Evolutionary conservation across 1,140 invertebrate genomes (phyloP), one percentile per base, ranked within the genome.

Genomic region (Cotesia chilonis): DNA sequence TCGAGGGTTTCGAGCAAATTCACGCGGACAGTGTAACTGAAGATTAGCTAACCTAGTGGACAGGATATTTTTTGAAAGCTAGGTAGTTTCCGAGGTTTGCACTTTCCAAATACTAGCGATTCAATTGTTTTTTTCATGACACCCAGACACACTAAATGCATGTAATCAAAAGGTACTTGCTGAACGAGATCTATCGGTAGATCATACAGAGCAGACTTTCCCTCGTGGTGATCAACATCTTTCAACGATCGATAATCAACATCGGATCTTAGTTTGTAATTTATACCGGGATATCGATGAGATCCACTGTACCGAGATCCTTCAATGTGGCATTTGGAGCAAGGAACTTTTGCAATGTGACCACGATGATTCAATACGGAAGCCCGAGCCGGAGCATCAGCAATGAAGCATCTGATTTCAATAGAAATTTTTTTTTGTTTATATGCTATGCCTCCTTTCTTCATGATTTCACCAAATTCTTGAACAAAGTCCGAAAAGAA

Each of bases 1-100:
- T 38, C 78, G 57, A 10, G 80, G 81, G 64, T 82, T 82, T 72
- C 85, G 75, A 7, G 76, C 59, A 79, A 85, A 87, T 66, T 86
- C 80, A 52, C 9, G 6, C 14, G 75, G 70, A 66, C 59, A 66
- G 20, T 36, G 70, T 14, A 54, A 6, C 9, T 66, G 55, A 3
- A 75, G 28, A 2, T 61, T 51, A 1, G 20, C 0, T 20, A 75
- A 63, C 35, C 59, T 69, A 10, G 57, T 7, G 54, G 4, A 12
- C 6, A 68, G 5, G 4, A 52, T 28, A 4, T 28, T 36, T 12
- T 10, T 41, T 70, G 1, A 28, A 35, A 20, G n/a, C 1, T 6
- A 0, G 68, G 51, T 17, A 74, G 41, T 52, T 68, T 61, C 14
- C 38, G 38, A 17, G n/a, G 47, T 61, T 54, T 37, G 51, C 64